Base-by-base conservation (phyloP, 1,140 invertebrate genomes). In the Leptinotarsa lineolata region DNA sequence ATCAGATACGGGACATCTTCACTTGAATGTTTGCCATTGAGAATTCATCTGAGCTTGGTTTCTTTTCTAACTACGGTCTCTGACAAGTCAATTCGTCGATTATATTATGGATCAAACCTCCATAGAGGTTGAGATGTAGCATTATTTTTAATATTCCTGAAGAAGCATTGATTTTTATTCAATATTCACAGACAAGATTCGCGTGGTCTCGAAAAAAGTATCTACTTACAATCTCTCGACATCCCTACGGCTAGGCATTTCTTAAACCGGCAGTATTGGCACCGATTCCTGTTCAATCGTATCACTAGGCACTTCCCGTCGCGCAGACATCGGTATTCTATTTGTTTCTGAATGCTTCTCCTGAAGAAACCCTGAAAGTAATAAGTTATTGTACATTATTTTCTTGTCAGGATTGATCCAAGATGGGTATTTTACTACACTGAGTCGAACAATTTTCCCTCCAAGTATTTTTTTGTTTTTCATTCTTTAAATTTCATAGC, bases 161-260 rank as follows among this genome's bases (percentile, higher is more conserved):
- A 39, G 8, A 39, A 39, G 30, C 8, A 39, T 11, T 11, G 30
- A 11, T 39, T 11, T 39, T 39, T 39, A 6, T 11, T 11, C 8
- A 39, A 39, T 39, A 39, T 39, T 39, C 8, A 39, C 30, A 11
- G 8, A 11, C 8, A 39, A 39, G 30, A 39, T 39, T 2, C 30
- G 0, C 11, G 8, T 39, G 30, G 30, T 39, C 2, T 39, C 30
- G 15, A 63, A 12, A 15, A 63, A 63, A 21, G 20, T 68, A 21
- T 48, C 76, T 87, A 94, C 94, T 94, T 86, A 97, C 95, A 98
- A 85, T 98, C 97, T 84, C 96, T 91, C 82, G 95, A 97, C 97
- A 99, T 99, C 83, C 97, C 97, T 80, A 98, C 97, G 54, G 95
- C 93, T 54, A 99, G 88, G 87, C 97, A 99, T 92, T 99, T 99